Evolutionary conservation across 2,113 vertebrate genomes (phyloP).

Genomic region (Triplophysa dalaica): DNA sequence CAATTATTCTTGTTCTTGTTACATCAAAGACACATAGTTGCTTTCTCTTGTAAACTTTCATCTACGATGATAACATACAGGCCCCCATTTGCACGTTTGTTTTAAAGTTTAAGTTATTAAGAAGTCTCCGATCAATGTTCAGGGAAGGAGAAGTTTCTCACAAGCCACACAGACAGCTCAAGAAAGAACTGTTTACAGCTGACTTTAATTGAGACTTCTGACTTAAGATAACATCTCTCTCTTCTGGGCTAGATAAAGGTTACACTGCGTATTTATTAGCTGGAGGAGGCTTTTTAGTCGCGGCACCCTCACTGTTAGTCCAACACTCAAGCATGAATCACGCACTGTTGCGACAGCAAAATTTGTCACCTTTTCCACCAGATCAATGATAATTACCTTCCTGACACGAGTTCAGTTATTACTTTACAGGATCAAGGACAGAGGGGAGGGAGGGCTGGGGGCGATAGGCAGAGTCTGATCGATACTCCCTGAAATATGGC

Average conservation of each 20-base stretch:
- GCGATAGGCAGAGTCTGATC: constrained; percentile 81
- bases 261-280: constrained; percentile 15
- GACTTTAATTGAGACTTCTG: not conserved
- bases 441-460: constrained; percentile 82
- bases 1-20: constrained; percentile 35
- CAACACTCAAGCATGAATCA: constrained; percentile 83
- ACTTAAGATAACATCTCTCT: not conserved
- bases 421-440: constrained; percentile 96
- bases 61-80: constrained; percentile 4
- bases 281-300: constrained; percentile 32
- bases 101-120: not conserved
- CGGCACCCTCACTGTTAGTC: constrained; percentile 29
- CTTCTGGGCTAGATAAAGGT: constrained; percentile 39
- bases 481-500: constrained; percentile 92
- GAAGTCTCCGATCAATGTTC: constrained; percentile 3
- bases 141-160: constrained; percentile 21
- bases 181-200: constrained; percentile 15
- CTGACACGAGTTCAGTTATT: constrained; percentile 98
- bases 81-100: not conserved
- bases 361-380: constrained; percentile 87
- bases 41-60: constrained; percentile 14
- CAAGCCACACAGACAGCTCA: constrained; percentile 1
- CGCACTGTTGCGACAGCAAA: constrained; percentile 75
- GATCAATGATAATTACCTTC: constrained; percentile 99
- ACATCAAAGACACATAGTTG: constrained; percentile 45